Conservation (phyloP, 2,797 vertebrate genomes). For the Antennarius maculatus region DNA sequence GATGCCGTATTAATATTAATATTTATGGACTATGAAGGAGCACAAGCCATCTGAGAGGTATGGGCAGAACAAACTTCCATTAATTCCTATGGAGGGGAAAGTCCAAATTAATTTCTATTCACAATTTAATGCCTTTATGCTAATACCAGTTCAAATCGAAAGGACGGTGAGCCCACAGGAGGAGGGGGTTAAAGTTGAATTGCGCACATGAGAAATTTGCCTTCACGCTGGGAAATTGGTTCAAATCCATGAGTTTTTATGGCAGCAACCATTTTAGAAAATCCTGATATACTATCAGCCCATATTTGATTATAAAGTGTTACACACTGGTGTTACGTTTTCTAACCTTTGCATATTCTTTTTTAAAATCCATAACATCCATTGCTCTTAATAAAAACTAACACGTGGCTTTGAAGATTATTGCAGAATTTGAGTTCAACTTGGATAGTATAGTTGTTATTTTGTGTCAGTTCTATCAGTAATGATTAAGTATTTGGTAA, state of each 20-base stretch:
- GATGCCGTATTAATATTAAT: slow-evolving; percentile 89
- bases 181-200: slow-evolving; percentile 81
- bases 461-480: neutral
- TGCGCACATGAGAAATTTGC: slow-evolving; percentile 74
- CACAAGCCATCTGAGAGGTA: slow-evolving; percentile 77
- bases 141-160: slow-evolving; percentile 79
- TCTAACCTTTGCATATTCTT: too few species aligned
- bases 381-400: neutral
- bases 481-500: neutral
- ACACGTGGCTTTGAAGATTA: neutral
- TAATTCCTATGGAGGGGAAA: slow-evolving; percentile 88
- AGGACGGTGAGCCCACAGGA: slow-evolving; percentile 73
- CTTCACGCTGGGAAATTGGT: slow-evolving; percentile 59
- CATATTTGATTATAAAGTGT: slow-evolving; percentile 26
- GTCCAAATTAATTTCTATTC: slow-evolving; percentile 90
- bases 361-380: slow-evolving; percentile 1
- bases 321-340: neutral
- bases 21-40: slow-evolving; percentile 87
- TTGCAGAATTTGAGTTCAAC: neutral
- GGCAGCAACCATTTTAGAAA: slow-evolving; percentile 35
- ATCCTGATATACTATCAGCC: slow-evolving; percentile 22
- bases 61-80: slow-evolving; percentile 87
- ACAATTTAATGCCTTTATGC: slow-evolving; percentile 88
- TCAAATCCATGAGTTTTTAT: slow-evolving; percentile 40
- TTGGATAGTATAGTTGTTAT: neutral